A percentile compares a stretch with the other conserved stretches of the same genome.
These are phyloP conservation scores for Eueremaeus valkanovi DNA, from an alignment of 2,888 invertebrate genomes.

Conservation along the genomic window DNA sequence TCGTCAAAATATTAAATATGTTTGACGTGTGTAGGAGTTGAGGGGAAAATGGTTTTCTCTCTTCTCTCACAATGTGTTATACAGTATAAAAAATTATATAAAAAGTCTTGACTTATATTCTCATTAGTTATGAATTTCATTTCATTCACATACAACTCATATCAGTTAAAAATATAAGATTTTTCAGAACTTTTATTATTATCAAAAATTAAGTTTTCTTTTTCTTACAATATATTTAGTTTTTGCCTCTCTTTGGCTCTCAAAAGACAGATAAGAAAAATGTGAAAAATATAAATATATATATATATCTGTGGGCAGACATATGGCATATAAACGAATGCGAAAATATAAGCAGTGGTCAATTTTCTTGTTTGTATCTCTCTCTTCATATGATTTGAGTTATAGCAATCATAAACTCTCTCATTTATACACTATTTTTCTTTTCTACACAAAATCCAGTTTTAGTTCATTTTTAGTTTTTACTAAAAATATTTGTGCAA, in stretches of 20 bases:
- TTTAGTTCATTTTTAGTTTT: neutral
- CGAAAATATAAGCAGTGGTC: neutral
- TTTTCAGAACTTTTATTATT: neutral
- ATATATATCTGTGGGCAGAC: neutral
- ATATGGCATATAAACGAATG: neutral
- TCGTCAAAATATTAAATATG: too few relatives aligned
- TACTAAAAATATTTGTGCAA: neutral
- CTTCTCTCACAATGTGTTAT: neutral
- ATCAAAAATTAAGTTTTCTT: neutral
- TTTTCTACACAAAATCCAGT: neutral
- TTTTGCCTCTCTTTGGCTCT: neutral
- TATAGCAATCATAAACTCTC: neutral
- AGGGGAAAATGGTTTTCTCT: neutral
- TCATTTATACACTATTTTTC: too few relatives aligned
- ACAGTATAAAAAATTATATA: neutral
- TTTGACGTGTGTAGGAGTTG: neutral
- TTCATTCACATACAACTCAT: neutral
- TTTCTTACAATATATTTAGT: neutral
- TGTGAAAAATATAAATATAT: neutral
- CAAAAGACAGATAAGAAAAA: neutral
- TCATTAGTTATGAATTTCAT: neutral
- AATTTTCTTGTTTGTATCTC: neutral
- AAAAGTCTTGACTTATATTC: constrained; percentile 3
- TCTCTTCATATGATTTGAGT: neutral
- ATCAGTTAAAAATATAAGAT: neutral